Percentiles rank a stretch among this genome's conserved stretches.
These are phyloP conservation scores for Chiloscyllium punctatum DNA, from an alignment of 2,797 vertebrate genomes.

Conservation along the genomic window DNA sequence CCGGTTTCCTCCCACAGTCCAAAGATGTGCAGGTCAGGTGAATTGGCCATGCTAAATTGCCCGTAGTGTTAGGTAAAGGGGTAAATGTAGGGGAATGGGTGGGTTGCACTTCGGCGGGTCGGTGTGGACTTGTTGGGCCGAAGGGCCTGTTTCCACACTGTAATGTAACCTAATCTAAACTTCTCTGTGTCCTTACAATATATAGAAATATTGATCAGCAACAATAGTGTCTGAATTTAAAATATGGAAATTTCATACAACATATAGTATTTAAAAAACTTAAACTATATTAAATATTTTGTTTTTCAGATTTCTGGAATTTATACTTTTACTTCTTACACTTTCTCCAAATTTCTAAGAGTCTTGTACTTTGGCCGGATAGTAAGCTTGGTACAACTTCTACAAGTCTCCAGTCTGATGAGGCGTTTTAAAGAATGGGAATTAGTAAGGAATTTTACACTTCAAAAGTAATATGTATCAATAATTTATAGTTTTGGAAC, in stretches of 20 bases:
- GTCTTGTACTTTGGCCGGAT: slow-evolving; percentile 49
- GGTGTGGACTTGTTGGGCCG: no score
- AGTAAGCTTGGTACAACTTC: slow-evolving; percentile 52
- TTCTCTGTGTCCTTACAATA: neutral
- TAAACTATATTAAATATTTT: neutral
- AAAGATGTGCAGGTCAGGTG: no score
- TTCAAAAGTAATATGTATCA: neutral
- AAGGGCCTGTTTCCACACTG: no score
- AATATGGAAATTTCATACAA: neutral
- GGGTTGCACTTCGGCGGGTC: no score
- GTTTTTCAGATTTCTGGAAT: neutral
- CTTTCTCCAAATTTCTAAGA: slow-evolving; percentile 31
- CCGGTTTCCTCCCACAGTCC: no score
- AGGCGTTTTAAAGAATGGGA: slow-evolving; percentile 69
- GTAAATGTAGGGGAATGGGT: no score
- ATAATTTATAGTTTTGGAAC: neutral
- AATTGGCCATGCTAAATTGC: no score
- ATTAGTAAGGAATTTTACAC: slow-evolving; percentile 52
- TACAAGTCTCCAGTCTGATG: slow-evolving; percentile 52
- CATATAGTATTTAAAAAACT: neutral
- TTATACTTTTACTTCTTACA: neutral
- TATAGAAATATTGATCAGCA: neutral
- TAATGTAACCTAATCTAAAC: no score
- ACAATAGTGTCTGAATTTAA: neutral
- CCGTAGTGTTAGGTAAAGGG: no score